Evolutionary conservation across 2,888 invertebrate species (phyloP), one percentile per base, ranked within the genome.

Genomic region (Gortyna flavago): DNA sequence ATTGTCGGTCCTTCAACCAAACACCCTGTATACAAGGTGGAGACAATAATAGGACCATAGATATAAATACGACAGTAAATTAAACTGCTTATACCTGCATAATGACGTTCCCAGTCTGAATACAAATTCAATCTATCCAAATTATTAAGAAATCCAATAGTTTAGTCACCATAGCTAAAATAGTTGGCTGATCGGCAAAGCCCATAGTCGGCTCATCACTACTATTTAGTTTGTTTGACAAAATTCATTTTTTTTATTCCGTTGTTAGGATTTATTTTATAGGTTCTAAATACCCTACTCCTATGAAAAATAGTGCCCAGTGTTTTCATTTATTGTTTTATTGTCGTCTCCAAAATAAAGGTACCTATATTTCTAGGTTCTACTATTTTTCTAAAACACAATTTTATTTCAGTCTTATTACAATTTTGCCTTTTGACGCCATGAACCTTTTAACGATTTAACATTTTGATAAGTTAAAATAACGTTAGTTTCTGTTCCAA

Each of bases 391-490:
- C 25, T n/a, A 11, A 16, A 61, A 29, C 1, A 32, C 11, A 41
- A 18, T 13, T 44, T 29, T 65, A 54, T 65, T 44, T 66, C 0
- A 41, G 16, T 54, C 68, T 51, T 5, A 51, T 68, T 35, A 9
- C 44, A 44, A 72, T 62, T 80, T 35, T 0, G 16, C 54, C 41
- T 38, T 29, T 61, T 66, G 66, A 57, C 16, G 61, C 61, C 44
- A 64, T 62, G 29, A 77, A 38, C 44, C 44, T 13, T 41, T 41
- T 41, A 67, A 69, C 57, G 44, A 68, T 69, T 73, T 75, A 76
- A 74, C 75, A 61, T 65, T 73, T 79, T 70, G 80, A 88, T 91
- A 89, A 84, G 87, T 87, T 89, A 85, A 89, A 90, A 85, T 87
- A 88, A 86, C 79, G 68, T 82, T 74, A 82, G 75, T 88, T 84